Base-by-base conservation (phyloP, 92 coral and sea anemone species). In the Pocillopora grandis region DNA sequence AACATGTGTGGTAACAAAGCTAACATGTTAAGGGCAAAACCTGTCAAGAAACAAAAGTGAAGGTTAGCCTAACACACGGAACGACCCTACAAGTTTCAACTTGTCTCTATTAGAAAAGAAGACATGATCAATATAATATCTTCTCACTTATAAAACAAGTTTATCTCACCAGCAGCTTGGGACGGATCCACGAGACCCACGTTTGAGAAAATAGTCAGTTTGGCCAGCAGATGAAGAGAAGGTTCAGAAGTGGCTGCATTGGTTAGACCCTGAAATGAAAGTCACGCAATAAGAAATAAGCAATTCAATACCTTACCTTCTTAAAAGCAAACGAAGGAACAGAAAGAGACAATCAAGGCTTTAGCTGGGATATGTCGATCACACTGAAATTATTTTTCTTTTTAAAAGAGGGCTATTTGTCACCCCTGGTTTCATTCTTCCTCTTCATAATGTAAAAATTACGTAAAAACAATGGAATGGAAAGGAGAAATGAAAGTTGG, bases 151-250 rank as follows among this genome's bases (percentile, higher is more conserved):
- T 9, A 68, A 37, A 80, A 81, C 78, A 18, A 3, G 20, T 58
- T 1, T 69, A 91, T 27, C 95, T 85, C 77, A 96, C 99, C 99
- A n/a, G 99, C 88, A 65, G 88, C 95, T 91, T 96, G 95, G 37
- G 98, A 87, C 33, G 96, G 97, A 62, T 96, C 99, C 69, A 96
- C 95, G 36, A 96, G 90, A 35, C 90, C 81, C 60, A 94, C 86
- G 76, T 94, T 91, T 21, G 93, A 87, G 90, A 94, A 94, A 59
- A 86, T 93, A 19, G 98, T 96, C 12, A 94, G 95, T 76, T 94
- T 96, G 75, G 98, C 92, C 83, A 96, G 90, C 78, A 96, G 94
- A 72, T 89, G 93, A 77, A 96, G 89, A 14, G 99, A 92, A 9
- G 97, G 86, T 73, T 88, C 98, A 77, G 94, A 90, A 5, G 99